Conservation (phyloP, 2,888 invertebrate genomes). For the Caenorhabditis zanzibari region DNA sequence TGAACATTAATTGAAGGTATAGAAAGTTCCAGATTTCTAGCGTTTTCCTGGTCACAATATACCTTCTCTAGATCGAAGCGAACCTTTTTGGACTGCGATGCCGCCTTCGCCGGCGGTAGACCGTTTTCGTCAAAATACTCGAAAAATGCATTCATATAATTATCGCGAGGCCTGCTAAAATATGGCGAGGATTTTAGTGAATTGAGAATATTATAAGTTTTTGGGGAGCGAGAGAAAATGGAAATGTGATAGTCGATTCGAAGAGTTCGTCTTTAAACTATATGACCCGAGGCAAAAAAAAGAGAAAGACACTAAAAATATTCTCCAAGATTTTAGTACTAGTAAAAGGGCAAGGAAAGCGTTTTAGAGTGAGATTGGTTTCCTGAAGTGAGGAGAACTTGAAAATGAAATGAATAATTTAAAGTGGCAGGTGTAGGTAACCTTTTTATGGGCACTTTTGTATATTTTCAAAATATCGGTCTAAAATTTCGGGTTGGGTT, state of each 20-base stretch:
- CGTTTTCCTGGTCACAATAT: not conserved
- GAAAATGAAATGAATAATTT: conserved; percentile 19
- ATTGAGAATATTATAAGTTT: not conserved
- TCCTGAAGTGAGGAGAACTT: too few species aligned
- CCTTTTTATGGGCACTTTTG: not conserved
- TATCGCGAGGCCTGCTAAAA: not conserved
- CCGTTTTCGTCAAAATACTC: conserved; percentile 66
- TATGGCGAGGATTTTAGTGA: too few species aligned
- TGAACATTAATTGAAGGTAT: not conserved
- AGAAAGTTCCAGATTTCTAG: not conserved
- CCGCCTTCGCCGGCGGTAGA: conserved; percentile 43
- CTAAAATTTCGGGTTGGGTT: too few species aligned
- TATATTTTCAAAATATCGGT: too few species aligned
- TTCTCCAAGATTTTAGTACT: too few species aligned
- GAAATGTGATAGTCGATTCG: not conserved
- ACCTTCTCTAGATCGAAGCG: conserved; percentile 60
- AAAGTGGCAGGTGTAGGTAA: not conserved
- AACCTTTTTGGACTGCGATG: conserved; percentile 45
- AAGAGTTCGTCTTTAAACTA: not conserved
- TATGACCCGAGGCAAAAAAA: not conserved
- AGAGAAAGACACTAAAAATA: too few species aligned
- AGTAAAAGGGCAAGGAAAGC: too few species aligned
- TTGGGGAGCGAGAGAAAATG: not conserved
- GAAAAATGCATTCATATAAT: conserved; percentile 66
- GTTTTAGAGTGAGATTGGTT: too few species aligned